Conservation (phyloP, 1,140 invertebrate species). For the Andrena cerasifolii region DNA sequence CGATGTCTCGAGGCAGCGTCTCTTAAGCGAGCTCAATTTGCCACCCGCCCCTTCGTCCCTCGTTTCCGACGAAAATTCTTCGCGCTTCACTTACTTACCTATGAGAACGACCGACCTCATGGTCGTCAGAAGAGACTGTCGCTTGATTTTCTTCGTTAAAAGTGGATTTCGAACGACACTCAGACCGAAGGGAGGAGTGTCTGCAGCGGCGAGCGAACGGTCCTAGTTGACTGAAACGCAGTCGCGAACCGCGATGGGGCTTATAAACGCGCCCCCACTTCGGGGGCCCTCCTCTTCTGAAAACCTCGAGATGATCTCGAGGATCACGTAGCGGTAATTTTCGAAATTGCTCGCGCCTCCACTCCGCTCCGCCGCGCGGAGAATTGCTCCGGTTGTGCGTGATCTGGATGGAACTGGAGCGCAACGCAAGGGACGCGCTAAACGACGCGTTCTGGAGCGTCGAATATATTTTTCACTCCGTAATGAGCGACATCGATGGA, state of each 20-base stretch:
- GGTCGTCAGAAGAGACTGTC: not conserved
- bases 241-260: conserved; percentile 59
- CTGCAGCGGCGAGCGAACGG: too few relatives aligned
- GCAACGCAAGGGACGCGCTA: conserved; percentile 9
- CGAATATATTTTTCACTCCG: not conserved
- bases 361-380: not conserved
- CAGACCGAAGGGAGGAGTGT: too few relatives aligned
- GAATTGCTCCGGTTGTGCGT: conserved; percentile 15
- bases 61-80: not conserved
- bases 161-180: not conserved
- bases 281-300: conserved; percentile 18
- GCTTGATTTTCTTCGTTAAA: not conserved
- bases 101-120: conserved; percentile 46
- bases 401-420: conserved; percentile 33
- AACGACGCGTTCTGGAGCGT: not conserved
- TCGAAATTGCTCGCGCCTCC: conserved; percentile 42
- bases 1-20: conserved; percentile 13
- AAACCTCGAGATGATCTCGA: conserved; percentile 11
- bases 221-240: conserved; percentile 65
- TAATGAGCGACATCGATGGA: too few relatives aligned
- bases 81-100: conserved; percentile 42
- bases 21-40: conserved; percentile 23
- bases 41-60: not conserved
- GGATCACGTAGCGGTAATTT: conserved; percentile 43
- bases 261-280: conserved; percentile 74